These are phyloP conservation scores for Drosophila birchii DNA, from an alignment of 2,888 invertebrate genomes.

Conservation along the genomic window DNA sequence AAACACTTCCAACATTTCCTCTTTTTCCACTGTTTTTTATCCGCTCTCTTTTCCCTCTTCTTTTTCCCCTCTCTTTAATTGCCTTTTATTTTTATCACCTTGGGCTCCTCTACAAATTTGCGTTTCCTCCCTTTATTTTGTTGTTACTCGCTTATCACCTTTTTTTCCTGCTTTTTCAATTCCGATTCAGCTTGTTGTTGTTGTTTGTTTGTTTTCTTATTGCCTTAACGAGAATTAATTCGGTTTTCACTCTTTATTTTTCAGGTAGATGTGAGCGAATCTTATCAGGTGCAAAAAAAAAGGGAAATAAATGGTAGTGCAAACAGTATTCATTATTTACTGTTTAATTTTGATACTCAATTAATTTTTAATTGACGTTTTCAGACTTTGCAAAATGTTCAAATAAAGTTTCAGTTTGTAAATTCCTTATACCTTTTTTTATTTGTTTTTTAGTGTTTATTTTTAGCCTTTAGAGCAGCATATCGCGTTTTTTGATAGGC, in stretches of 20 bases:
- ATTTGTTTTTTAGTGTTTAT: slow-evolving; percentile 44
- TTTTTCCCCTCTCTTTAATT: slow-evolving; percentile 29
- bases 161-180: slow-evolving; percentile 29
- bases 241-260: slow-evolving; percentile 6
- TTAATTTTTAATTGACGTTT: slow-evolving; percentile 61
- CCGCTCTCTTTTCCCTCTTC: background rate
- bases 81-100: slow-evolving; percentile 45
- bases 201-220: slow-evolving; percentile 7
- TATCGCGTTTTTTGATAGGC: slow-evolving; percentile 60
- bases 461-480: slow-evolving; percentile 56
- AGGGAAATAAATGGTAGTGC: slow-evolving; percentile 6
- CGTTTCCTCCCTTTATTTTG: slow-evolving; percentile 15
- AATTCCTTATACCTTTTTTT: slow-evolving; percentile 14
- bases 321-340: slow-evolving; percentile 23
- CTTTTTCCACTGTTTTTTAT: background rate
- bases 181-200: slow-evolving; percentile 5
- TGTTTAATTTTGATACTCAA: slow-evolving; percentile 41
- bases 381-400: slow-evolving; percentile 17
- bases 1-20: slow-evolving; percentile 4
- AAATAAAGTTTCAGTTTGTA: slow-evolving; percentile 8
- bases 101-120: slow-evolving; percentile 29
- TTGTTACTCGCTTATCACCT: slow-evolving; percentile 36
- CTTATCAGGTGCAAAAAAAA: slow-evolving; percentile 28
- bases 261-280: slow-evolving; percentile 18
- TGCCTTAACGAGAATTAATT: slow-evolving; percentile 14